Evolutionary conservation across 37 sponge, comb jelly and placozoan genomes (phyloP).

Genomic region (Lycopodina hypogea): DNA sequence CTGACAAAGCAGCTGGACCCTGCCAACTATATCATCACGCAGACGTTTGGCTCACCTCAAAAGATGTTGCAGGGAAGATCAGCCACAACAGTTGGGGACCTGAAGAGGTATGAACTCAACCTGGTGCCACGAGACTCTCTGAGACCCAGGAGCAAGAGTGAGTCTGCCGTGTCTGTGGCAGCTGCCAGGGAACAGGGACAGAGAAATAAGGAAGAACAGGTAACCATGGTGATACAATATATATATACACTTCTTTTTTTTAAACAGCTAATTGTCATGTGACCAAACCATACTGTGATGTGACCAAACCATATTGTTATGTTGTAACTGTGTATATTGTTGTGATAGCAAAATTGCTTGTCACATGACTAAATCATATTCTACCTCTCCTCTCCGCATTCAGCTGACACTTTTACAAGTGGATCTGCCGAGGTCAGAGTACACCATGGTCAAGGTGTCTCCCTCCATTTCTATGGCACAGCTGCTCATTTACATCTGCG

Average conservation of each 20-base stretch:
- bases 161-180: no score
- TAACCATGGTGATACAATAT: no score
- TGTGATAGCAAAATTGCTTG: no score
- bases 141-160: neutral
- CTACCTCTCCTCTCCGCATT: neutral
- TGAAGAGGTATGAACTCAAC: constrained; percentile 18
- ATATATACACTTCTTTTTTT: no score
- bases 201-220: neutral
- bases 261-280: neutral
- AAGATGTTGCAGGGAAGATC: constrained; percentile 8
- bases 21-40: constrained; percentile 22
- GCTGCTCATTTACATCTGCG: constrained; percentile 47
- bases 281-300: neutral
- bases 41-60: constrained; percentile 20
- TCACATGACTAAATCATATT: no score
- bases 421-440: constrained; percentile 34
- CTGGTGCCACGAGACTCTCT: neutral
- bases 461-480: constrained; percentile 12
- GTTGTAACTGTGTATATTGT: no score
- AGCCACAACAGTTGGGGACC: constrained; percentile 21
- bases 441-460: constrained; percentile 23
- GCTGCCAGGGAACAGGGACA: no score
- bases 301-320: no score
- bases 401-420: constrained; percentile 26
- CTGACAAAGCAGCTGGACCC: constrained; percentile 29